Base-by-base conservation (phyloP, 2,797 vertebrate genomes). In the Sebastes baramenuke region DNA sequence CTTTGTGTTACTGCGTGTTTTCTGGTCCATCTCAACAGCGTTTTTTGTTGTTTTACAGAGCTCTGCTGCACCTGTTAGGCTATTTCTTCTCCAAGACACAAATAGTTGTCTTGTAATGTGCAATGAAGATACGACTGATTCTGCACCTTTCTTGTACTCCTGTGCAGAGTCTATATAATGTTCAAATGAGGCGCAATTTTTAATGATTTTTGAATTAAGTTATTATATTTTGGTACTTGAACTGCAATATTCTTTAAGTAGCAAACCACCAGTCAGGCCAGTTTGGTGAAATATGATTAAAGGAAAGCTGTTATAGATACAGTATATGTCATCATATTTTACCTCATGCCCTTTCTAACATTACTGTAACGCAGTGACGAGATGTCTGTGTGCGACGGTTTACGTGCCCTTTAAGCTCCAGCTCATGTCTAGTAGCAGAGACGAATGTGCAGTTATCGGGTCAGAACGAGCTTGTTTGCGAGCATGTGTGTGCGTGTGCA, bases 311-410 rank as follows among this genome's bases (percentile, higher is more conserved):
- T 36, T 73, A 69, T 24, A 74, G 67, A 67, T 73, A 42, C 38
- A 42, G 38, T 42, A 22, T 49, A 68, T 76, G 54, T 83, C 24
- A 54, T 82, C 75, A 72, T 81, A 49, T 88, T 89, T 92, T 79
- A 90, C 84, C 87, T 92, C 84, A 75, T 69, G 68, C 66, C 79
- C 71, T 74, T 81, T 69, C 27, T 52, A 54, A 68, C 52, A 13
- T 74, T 80, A 83, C 87, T 89, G 79, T 73, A 87, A 85, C 54
- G 20, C 75, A 76, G 67, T 76, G 77, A 79, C 77, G 64, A 70
- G 64, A 82, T 66, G 80, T 88, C 83, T 87, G 79, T 86, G 91
- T 84, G 84, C 54, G 11, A 12, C 10, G 65, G 85, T 87, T 85
- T 75, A 56, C 22, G 36, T 25, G 58, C 84, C 77, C 83, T 90